Base-by-base conservation (phyloP, 2,888 invertebrate genomes). In the Lacanobia wlatinum region DNA sequence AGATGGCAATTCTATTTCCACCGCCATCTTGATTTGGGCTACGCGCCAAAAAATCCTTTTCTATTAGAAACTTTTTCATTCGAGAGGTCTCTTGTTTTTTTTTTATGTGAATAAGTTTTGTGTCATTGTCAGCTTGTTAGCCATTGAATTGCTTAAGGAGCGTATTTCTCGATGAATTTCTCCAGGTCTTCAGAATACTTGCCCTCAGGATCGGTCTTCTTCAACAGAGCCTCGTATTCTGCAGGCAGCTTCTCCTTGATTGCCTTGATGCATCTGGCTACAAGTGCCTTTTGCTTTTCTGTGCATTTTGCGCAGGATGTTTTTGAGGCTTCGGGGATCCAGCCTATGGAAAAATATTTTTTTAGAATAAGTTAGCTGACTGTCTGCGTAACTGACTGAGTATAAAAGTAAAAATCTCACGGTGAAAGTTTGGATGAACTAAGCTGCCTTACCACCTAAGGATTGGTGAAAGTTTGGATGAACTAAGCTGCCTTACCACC, bases 121-220 rank as follows among this genome's bases (percentile, higher is more conserved):
- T 66, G 43, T 50, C 5, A 16, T 60, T 10, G 62, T 52, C 34
- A 55, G 8, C 21, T 3, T n/a, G 48, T 55, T 18, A 46, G 4
- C 6, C 5, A 23, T 38, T 48, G 48, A 48, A 48, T 48, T 16
- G 43, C 2, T 69, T 80, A 78, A 48, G 34, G 18, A 23, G 28
- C 55, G 48, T 89, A 83, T 80, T 89, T 83, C 0, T 66, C 76
- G 3, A 93, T 3, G 80, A 90, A 94, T 40, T 94, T 92, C 60
- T 96, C 91, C 88, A 97, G 97, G 73, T 95, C 96, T 59, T 90
- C 93, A 73, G 93, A 93, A 92, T 97, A 97, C 72, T 95, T 89
- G 28, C 96, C 96, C 2, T 97, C 95, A 14, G 97, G 97, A 90
- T 98, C 98, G 90, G 96, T 97, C 89, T 97, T 97, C 28, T 91